These are phyloP conservation scores for Limonius californicus DNA, from an alignment of 1,140 invertebrate genomes.

Conservation along the genomic window DNA sequence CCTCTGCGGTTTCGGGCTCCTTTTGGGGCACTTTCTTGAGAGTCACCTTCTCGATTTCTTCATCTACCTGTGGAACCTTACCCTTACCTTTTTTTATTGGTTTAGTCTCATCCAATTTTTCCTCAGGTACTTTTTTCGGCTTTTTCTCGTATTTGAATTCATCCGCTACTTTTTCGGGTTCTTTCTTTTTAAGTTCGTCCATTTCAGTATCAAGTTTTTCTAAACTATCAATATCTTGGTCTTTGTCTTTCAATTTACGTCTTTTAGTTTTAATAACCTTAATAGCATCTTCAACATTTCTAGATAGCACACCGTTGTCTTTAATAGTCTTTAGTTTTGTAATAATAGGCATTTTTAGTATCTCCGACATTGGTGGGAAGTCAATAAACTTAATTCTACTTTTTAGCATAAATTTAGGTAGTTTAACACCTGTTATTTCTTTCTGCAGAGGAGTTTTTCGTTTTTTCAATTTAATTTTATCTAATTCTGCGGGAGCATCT, in stretches of 20 bases:
- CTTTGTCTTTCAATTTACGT: constrained; percentile 52
- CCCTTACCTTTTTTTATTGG: neutral
- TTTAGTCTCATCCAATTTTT: constrained; percentile 11
- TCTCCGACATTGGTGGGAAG: constrained; percentile 52
- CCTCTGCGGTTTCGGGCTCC: neutral
- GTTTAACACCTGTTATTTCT: constrained; percentile 20
- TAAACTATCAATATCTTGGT: constrained; percentile 68
- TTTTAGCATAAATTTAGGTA: constrained; percentile 63
- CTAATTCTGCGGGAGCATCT: constrained; percentile 31
- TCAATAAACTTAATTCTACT: constrained; percentile 59
- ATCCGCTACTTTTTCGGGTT: constrained; percentile 38
- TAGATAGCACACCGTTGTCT: constrained; percentile 62
- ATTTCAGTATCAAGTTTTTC: constrained; percentile 66
- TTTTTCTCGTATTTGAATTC: constrained; percentile 31
- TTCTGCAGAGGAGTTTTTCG: constrained; percentile 20
- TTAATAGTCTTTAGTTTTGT: constrained; percentile 51
- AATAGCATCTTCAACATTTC: constrained; percentile 67
- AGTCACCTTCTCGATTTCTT: constrained; percentile 47
- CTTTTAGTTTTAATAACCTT: constrained; percentile 55
- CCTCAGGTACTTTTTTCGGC: constrained; percentile 19
- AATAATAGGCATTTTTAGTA: constrained; percentile 51
- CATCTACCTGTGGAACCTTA: constrained; percentile 48
- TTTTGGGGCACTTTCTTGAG: constrained; percentile 41
- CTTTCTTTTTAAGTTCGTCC: constrained; percentile 47
- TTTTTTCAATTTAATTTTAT: constrained; percentile 36